These are phyloP conservation scores for Tanypteryx hageni DNA, from an alignment of 2,888 invertebrate species.

Conservation along the genomic window DNA sequence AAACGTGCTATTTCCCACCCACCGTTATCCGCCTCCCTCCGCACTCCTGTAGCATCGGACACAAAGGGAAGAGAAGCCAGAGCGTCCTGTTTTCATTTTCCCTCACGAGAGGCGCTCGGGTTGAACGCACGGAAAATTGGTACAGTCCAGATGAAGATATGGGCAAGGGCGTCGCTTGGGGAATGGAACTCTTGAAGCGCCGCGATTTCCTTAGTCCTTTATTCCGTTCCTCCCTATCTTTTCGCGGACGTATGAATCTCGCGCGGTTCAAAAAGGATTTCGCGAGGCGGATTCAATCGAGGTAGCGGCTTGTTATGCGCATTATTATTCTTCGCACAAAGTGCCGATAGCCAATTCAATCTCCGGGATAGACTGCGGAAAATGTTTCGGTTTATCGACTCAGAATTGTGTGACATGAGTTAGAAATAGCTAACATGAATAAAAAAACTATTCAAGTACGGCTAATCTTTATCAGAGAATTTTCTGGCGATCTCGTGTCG, in stretches of 20 bases:
- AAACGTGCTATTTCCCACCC: background rate
- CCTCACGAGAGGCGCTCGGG: constrained; percentile 13
- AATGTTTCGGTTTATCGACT: background rate
- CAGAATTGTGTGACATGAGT: no score
- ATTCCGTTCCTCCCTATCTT: background rate
- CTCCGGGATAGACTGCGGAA: background rate
- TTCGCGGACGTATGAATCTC: constrained; percentile 1
- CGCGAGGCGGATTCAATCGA: background rate
- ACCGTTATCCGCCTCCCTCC: background rate
- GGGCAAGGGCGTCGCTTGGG: background rate
- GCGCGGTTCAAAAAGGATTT: background rate
- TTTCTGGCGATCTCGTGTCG: no score
- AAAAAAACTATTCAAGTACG: no score
- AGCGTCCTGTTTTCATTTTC: background rate
- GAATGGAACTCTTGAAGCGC: background rate
- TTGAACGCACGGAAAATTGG: constrained; percentile 20
- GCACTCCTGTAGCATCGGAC: background rate
- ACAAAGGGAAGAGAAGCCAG: no score
- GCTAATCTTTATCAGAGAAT: no score
- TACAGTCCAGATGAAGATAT: constrained; percentile 10
- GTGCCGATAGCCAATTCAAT: background rate
- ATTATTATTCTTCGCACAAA: background rate
- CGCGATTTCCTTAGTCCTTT: background rate
- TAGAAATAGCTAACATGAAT: no score
- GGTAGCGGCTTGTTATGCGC: background rate